Evolutionary conservation across 2,797 vertebrate genomes (phyloP), one percentile per base, ranked within the genome.

Genomic region (Amblyopsis hoosieri): DNA sequence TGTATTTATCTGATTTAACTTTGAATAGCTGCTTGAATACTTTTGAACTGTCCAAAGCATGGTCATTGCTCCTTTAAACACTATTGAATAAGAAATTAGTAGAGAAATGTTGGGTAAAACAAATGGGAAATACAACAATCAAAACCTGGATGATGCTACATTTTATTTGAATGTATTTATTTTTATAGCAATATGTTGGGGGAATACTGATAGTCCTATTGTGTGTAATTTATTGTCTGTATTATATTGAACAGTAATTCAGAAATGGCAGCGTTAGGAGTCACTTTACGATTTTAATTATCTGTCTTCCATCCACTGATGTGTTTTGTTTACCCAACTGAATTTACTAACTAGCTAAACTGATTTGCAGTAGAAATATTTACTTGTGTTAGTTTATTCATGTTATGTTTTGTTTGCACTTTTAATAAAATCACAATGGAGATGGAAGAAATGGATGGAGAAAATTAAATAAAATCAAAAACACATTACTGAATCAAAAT

Each of bases 131-230:
- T 70, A 66, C 45, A 23, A 2, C 4, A 42, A 14, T 42, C 23
- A 7, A 55, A 55, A 14, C 60, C 45, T 60, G 49, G 15, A 79
- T 15, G 46, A 64, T 69, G 51, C n/a, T 71, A 73, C 61, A 58
- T 75, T 81, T 81, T 74, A 12, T 64, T 66, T 84, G 84, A 70
- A 66, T 60, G 70, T 67, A 60, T 60, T 81, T 73, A 64, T 79
- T 81, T 86, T 59, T 1, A 63, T 73, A 75, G 66, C 72, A 83
- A 76, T 89, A 82, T 84, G 85, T 85, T 76, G 75, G 62, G 42
- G 47, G 6, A 56, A 55, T 60, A n/a, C 70, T 78, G 59, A 33
- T 14, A 61, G 42, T 54, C 66, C 12, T 48, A 5, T 12, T 12
- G 47, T 48, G 47, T 48, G 13, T 12, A 48, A 12, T 12, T 48